phyloP scores from a whole-genome alignment of 2,797 vertebrate species.

The Streptopelia turtur region DNA sequence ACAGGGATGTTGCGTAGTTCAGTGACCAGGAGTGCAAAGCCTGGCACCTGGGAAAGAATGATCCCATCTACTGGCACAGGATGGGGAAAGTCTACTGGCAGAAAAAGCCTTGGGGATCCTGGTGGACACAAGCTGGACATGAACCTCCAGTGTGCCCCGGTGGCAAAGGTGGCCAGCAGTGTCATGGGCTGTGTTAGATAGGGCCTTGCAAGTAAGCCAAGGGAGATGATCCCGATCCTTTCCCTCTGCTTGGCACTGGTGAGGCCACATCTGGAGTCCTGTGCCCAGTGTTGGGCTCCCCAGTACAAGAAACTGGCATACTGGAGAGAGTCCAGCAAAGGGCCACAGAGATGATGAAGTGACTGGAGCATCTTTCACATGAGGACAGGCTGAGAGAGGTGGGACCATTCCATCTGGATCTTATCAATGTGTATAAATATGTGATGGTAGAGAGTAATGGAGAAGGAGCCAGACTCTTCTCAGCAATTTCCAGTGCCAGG shows the following conservation, averaged over 20 bases:
- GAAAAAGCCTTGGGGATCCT: not conserved
- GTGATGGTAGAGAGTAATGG: not conserved
- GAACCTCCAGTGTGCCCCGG: not conserved
- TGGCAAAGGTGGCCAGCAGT: rapidly evolving
- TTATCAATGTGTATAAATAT: not conserved
- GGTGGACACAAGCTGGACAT: not conserved
- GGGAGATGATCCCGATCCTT: not conserved
- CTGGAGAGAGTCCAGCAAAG: not conserved
- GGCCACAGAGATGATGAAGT: not conserved
- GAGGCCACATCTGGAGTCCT: not conserved
- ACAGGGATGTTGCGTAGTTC: not conserved
- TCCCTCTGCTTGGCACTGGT: not conserved
- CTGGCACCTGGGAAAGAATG: not conserved
- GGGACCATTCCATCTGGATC: not conserved
- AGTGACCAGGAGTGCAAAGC: not conserved
- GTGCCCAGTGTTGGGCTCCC: not conserved
- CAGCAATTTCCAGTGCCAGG: not conserved
- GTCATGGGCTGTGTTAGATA: not conserved
- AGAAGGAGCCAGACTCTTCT: not conserved
- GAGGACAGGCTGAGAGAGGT: not conserved
- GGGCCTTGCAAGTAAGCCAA: not conserved
- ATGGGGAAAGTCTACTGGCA: not conserved
- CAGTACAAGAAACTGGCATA: not conserved
- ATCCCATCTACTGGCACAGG: not conserved
- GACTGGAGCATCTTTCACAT: not conserved